A percentile compares a stretch with the other conserved stretches of the same genome.
These are phyloP conservation scores for Kuschelorhynchus macadamiae DNA, from an alignment of 2,888 invertebrate genomes.

Conservation along the genomic window DNA sequence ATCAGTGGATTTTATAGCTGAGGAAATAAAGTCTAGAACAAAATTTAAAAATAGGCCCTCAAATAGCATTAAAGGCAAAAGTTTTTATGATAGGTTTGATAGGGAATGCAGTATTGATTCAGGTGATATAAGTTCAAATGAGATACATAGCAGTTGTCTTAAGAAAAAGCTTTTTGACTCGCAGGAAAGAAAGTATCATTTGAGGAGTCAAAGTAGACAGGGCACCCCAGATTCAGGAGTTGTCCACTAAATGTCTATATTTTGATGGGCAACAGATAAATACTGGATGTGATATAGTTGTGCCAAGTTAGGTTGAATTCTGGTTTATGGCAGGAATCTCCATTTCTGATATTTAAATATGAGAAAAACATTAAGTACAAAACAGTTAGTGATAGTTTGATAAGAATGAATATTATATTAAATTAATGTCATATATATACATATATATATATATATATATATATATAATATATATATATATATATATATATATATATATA, in stretches of 20 bases:
- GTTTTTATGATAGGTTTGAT: background rate
- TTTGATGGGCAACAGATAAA: no score
- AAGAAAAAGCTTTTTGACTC: constrained; percentile 27
- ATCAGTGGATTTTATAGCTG: constrained; percentile 16
- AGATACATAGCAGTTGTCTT: constrained; percentile 14
- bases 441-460: no score
- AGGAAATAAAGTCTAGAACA: background rate
- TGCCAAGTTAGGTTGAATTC: no score
- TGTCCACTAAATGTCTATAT: constrained; percentile 29
- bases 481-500: no score
- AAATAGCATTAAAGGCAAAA: background rate
- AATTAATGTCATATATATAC: no score
- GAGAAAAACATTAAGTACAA: no score
- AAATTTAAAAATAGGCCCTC: background rate
- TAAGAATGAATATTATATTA: no score
- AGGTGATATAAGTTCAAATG: constrained; percentile 21
- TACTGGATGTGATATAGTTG: no score
- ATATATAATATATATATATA: no score
- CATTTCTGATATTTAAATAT: no score
- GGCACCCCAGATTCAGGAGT: constrained; percentile 47
- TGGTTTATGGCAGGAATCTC: no score
- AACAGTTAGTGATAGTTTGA: no score
- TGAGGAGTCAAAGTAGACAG: constrained; percentile 50
- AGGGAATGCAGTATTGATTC: constrained; percentile 27
- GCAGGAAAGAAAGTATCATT: constrained; percentile 48